A percentile compares a stretch with the other conserved stretches of the same genome.
Conservation (phyloP, 2,797 vertebrate genomes). For the Danio albolineatus region DNA sequence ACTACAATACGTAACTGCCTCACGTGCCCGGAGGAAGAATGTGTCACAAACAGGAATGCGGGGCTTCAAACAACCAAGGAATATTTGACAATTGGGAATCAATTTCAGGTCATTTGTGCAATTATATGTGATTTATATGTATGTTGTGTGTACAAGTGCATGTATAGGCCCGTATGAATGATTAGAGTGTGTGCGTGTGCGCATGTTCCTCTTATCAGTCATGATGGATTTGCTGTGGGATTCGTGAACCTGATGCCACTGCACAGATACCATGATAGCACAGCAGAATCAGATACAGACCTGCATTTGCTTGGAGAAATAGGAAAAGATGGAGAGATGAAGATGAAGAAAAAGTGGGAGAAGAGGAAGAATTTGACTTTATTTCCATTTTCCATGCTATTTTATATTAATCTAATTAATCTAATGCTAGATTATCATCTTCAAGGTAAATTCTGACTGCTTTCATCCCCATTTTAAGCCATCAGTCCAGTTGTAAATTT, state of each 20-base stretch:
- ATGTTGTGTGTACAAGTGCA: constrained; percentile 14
- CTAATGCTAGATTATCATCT: too few relatives aligned
- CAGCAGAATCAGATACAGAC: constrained; percentile 36
- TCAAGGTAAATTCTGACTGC: too few relatives aligned
- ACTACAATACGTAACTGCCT: neutral
- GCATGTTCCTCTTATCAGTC: constrained; percentile 31
- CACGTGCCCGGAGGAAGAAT: neutral
- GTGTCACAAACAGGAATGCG: neutral
- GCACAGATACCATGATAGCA: constrained; percentile 19
- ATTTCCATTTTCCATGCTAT: too few relatives aligned
- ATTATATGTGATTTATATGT: constrained; percentile 8
- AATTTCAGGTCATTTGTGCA: neutral
- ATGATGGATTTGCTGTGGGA: constrained; percentile 29
- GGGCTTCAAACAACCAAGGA: neutral
- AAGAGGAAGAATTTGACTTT: too few relatives aligned
- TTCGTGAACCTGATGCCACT: neutral
- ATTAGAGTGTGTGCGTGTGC: neutral
- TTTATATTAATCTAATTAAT: too few relatives aligned
- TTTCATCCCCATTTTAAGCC: too few relatives aligned
- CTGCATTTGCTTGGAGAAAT: constrained; percentile 16
- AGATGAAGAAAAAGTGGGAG: constrained; percentile 5
- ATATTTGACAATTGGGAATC: constrained; percentile 19
- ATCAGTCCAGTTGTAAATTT: too few relatives aligned
- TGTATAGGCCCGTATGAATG: neutral
- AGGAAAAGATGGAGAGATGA: neutral